Evolutionary conservation across 2,888 invertebrate genomes (phyloP).

Genomic region (Ypsolopha sequella): DNA sequence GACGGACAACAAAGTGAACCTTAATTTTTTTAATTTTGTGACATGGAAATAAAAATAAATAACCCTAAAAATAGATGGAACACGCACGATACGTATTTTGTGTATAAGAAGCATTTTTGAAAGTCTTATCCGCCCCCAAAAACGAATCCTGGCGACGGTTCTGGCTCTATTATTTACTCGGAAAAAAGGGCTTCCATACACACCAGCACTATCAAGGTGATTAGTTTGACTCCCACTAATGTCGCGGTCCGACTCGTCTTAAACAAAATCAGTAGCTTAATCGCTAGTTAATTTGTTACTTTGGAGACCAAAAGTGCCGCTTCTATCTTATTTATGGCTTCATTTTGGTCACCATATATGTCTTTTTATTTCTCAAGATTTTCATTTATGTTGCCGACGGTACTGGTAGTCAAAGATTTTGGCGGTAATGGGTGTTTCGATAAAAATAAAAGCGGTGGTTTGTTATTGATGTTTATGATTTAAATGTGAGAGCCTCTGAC

Average conservation of each 20-base stretch:
- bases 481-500: no score
- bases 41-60: no score
- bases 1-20: no score
- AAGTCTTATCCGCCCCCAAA: no score
- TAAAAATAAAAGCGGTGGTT: no score
- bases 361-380: conserved; percentile 31
- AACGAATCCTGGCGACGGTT: no score
- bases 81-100: no score
- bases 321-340: conserved; percentile 56
- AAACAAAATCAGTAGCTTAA: conserved; percentile 65
- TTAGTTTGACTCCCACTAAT: conserved; percentile 53
- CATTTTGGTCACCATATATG: conserved; percentile 50
- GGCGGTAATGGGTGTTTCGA: conserved; percentile 2
- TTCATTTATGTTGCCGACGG: conserved; percentile 6
- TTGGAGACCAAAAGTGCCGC: conserved; percentile 56
- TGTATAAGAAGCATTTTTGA: no score
- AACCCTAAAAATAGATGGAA: no score
- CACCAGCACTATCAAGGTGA: conserved; percentile 40
- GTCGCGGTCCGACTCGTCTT: conserved; percentile 37
- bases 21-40: no score
- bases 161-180: no score
- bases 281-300: conserved; percentile 67
- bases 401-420: neutral
- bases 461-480: no score
- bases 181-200: neutral